Conservation (phyloP, 2,113 vertebrate species). For the Planiliza haematocheilus region DNA sequence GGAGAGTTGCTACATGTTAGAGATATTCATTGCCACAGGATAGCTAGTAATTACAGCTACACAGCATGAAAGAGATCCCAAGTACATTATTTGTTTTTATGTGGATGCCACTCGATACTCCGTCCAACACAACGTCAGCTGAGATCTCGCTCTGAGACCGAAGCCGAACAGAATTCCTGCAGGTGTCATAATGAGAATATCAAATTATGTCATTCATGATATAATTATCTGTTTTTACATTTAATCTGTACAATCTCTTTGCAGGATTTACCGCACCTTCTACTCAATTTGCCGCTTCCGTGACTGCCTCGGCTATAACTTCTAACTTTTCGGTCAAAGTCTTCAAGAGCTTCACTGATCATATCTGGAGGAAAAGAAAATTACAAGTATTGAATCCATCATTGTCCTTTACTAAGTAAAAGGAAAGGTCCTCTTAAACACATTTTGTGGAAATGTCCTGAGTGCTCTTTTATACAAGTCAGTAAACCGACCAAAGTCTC, state of each 20-base stretch:
- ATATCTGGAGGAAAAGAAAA: conserved; percentile 48
- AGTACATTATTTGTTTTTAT: conserved; percentile 54
- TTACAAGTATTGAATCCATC: conserved; percentile 2
- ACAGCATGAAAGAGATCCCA: neutral
- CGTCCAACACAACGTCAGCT: conserved; percentile 44
- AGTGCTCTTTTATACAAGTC: neutral
- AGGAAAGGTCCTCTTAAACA: neutral
- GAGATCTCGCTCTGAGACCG: conserved; percentile 74
- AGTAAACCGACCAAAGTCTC: neutral
- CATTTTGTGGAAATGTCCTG: neutral
- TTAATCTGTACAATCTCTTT: neutral
- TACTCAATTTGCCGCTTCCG: conserved; percentile 60
- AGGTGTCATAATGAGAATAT: conserved; percentile 14
- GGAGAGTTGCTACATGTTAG: neutral
- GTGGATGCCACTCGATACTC: conserved; percentile 54
- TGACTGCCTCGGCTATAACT: conserved; percentile 66
- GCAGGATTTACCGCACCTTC: conserved; percentile 67
- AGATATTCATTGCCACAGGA: neutral
- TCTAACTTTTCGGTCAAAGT: conserved; percentile 34
- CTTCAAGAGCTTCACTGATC: conserved; percentile 37
- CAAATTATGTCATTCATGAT: neutral
- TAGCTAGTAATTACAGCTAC: neutral
- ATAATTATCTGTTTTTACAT: neutral
- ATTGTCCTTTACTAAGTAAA: neutral
- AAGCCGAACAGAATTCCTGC: conserved; percentile 74